Base-by-base conservation (phyloP, 2,888 invertebrate genomes). In the Catonia carolina region DNA sequence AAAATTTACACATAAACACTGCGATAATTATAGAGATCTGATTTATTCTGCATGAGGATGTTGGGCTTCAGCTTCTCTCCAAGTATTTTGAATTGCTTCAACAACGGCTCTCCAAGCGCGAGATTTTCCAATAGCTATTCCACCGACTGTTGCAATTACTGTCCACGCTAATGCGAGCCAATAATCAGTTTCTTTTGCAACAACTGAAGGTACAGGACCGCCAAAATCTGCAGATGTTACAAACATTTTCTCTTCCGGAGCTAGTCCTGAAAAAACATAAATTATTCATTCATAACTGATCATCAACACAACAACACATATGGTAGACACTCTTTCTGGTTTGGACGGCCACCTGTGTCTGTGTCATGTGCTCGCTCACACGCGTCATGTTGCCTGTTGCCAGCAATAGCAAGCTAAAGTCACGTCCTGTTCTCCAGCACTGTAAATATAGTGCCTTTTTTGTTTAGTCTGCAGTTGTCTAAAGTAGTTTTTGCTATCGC, bases 51-150 rank as follows among this genome's bases (percentile, higher is more conserved):
- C 80, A 69, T 88, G 88, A 69, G 86, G 85, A 69, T 85, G 84
- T 67, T 86, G 87, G 20, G 85, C 90, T 67, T 90, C 90, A 2
- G 88, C 86, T 71, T 93, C 93, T 58, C 88, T 77, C 92, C 92
- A 93, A 61, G 87, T 89, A 65, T 86, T 86, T 68, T 89, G 84
- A 10, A 91, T 78, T 72, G 85, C 83, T 70, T 93, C 93, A 1
- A 90, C 81, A 65, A 92, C 82, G 75, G 85, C 84, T 54, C 75
- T 80, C 82, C 87, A 92, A 73, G 85, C 81, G 49, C 78, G 80
- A 1, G 91, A 88, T 67, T 85, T 83, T 35, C 84, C 82, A 55
- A 89, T 84, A 67, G 86, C 88, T 69, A 87, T 86, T 51, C 84
- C 72, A 18, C 81, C 76, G 69, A 89, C 89, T 3, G 83, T 69